A percentile compares a stretch with the other conserved stretches of the same genome.
phyloP scores from a whole-genome alignment of 2,113 vertebrate species.

The Choloepus hoffmanni region DNA sequence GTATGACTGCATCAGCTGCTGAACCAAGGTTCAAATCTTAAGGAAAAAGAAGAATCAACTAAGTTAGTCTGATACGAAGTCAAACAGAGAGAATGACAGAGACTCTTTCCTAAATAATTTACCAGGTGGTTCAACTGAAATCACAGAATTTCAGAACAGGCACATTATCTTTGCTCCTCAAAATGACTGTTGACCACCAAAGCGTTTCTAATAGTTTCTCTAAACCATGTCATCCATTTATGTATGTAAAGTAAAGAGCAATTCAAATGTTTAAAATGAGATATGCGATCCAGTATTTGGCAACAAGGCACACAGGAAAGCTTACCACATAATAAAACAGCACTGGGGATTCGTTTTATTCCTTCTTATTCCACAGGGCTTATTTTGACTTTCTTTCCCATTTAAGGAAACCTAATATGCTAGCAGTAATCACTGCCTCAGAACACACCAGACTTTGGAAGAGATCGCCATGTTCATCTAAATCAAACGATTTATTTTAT shows the following conservation, averaged over 20 bases:
- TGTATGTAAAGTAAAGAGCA: background rate
- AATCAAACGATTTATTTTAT: conserved; percentile 4
- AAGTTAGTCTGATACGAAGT: background rate
- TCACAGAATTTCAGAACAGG: background rate
- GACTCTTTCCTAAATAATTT: background rate
- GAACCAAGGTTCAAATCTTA: conserved; percentile 34
- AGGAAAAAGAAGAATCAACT: background rate
- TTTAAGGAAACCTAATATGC: background rate
- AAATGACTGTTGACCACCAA: background rate
- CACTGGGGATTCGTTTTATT: background rate
- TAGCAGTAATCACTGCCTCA: background rate
- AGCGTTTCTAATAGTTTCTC: background rate
- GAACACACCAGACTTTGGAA: conserved; percentile 1
- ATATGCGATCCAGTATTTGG: background rate
- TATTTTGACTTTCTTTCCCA: background rate
- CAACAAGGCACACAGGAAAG: background rate
- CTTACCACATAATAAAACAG: background rate
- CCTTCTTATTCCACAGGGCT: background rate
- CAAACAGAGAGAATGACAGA: background rate
- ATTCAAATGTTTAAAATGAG: background rate
- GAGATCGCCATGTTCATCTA: background rate
- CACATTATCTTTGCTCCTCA: background rate
- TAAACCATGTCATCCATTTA: background rate
- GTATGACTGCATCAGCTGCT: background rate
- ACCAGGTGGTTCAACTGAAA: background rate